Percentiles rank a stretch among this genome's conserved stretches.
These are phyloP conservation scores for Drosophila kanapiae DNA, from an alignment of 1,140 invertebrate genomes.

Conservation along the genomic window DNA sequence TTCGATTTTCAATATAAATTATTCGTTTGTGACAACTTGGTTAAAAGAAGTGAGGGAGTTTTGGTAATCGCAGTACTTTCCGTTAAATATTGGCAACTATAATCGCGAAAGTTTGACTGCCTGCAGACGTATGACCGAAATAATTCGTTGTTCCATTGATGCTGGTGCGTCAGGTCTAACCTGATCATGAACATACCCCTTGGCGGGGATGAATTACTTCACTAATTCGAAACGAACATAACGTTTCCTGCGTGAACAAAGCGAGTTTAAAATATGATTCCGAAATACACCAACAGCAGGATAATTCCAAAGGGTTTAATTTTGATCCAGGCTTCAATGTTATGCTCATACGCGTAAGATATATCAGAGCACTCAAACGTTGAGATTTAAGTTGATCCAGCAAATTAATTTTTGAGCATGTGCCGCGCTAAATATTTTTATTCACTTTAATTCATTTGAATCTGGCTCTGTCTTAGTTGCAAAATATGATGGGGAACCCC, in stretches of 20 bases:
- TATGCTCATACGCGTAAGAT: not conserved
- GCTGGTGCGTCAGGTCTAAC: too few species aligned
- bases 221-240: too few species aligned
- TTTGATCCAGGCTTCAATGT: not conserved
- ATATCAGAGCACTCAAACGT: not conserved
- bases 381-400: not conserved
- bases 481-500: too few species aligned
- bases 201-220: too few species aligned
- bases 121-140: too few species aligned
- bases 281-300: not conserved
- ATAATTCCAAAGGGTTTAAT: not conserved
- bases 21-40: not conserved
- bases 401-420: not conserved
- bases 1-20: not conserved
- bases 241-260: not conserved
- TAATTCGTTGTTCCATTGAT: too few species aligned
- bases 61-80: not conserved
- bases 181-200: too few species aligned
- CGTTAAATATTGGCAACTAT: not conserved
- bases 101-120: not conserved
- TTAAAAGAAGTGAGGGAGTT: not conserved
- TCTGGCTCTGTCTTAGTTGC: too few species aligned
- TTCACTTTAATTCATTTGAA: too few species aligned
- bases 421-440: not conserved
- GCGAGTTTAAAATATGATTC: not conserved